Percentiles rank a stretch among this genome's conserved stretches.
Conservation (phyloP, 2,888 invertebrate genomes). For the Diarsia brunnea region DNA sequence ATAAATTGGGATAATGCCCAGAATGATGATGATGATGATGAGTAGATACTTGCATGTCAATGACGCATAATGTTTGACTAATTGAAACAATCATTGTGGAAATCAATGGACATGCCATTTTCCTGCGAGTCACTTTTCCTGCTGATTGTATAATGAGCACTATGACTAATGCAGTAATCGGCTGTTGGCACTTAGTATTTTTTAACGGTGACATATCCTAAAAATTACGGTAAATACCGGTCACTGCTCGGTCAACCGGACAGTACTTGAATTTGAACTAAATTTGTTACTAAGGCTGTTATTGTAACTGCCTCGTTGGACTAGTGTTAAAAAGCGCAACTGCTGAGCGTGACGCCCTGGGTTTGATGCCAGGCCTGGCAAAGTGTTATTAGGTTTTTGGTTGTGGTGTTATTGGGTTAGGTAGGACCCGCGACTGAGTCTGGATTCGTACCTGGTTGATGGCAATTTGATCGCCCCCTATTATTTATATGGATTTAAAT, state of each 20-base stretch:
- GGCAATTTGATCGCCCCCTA: too few species aligned
- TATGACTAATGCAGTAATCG: not conserved
- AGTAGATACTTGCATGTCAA: too few species aligned
- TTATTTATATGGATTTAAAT: too few species aligned
- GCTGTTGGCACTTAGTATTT: not conserved
- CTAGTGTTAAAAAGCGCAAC: not conserved
- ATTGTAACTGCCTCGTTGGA: not conserved
- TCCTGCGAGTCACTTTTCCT: conserved; percentile 28
- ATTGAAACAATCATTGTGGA: conserved; percentile 14
- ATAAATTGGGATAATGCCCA: too few species aligned
- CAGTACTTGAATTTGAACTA: not conserved
- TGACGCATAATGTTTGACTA: not conserved
- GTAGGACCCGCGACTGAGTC: too few species aligned
- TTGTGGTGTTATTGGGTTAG: too few species aligned
- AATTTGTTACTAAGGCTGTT: not conserved
- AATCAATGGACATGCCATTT: not conserved
- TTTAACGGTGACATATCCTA: not conserved
- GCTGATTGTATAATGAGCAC: not conserved
- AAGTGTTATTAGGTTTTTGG: too few species aligned
- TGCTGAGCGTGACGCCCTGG: too few species aligned
- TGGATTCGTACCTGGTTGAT: too few species aligned
- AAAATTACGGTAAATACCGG: not conserved
- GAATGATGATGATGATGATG: too few species aligned
- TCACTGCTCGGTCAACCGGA: conserved; percentile 3
- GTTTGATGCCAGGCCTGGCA: too few species aligned